Base-by-base conservation (phyloP, 2,888 invertebrate genomes). In the Melipona bicolor region DNA sequence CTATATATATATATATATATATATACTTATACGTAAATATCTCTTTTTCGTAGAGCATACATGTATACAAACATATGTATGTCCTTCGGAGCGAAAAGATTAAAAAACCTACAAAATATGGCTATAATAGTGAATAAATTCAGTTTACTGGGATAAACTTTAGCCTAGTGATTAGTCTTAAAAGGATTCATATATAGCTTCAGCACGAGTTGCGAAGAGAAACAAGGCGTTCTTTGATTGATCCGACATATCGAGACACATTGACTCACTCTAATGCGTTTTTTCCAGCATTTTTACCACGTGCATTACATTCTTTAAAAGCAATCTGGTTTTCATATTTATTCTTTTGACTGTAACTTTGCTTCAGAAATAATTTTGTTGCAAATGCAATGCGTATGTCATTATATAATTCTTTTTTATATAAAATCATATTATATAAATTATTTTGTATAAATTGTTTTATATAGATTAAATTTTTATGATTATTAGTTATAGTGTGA, bases 141-240 rank as follows among this genome's bases (percentile, higher is more conserved):
- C 17, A 24, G 27, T 61, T 61, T 27, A 17, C 9, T 61, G 24
- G 27, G 9, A 27, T 24, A 24, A 61, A 61, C 17, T 15, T 61
- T 61, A 27, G 1, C 27, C 61, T 17, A 61, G 61, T 61, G 61
- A 61, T n/a, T n/a, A n/a, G n/a, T 61, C 27, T 61, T 61, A 24
- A 61, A 61, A 61, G 17, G 4, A 17, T 17, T 9, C 61, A 24
- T 61, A 27, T 24, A 17, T 6, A 6, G 27, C 61, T 27, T 24
- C 17, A 17, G 24, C 9, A 9, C 27, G 27, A 17, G 24, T 24
- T 17, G 24, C 27, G 61, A 27, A 27, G 9, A 19, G 27, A 17
- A 61, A 61, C 61, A 61, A 61, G 61, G 61, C 24, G 9, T 61
- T 27, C 61, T 61, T 61, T 61, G 61, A 61, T 61, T 24, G 9